These are phyloP conservation scores for Planococcus citri DNA, from an alignment of 1,140 invertebrate genomes.

Conservation along the genomic window DNA sequence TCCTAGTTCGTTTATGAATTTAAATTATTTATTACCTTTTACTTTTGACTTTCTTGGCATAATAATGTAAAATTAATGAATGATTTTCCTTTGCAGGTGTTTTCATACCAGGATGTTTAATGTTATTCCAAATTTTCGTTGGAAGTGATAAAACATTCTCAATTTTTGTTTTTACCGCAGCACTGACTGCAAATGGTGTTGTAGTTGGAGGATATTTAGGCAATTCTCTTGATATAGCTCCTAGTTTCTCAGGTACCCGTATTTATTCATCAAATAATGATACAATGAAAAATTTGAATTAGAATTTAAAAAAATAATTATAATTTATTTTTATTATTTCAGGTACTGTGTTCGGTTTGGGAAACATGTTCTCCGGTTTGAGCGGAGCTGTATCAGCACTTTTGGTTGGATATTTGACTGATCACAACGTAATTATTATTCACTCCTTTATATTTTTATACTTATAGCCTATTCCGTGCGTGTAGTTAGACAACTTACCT, in stretches of 20 bases:
- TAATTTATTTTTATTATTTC: constrained; percentile 27
- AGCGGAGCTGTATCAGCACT: constrained; percentile 74
- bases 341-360: constrained; percentile 73
- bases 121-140: constrained; percentile 54
- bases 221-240: constrained; percentile 79
- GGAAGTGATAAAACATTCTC: constrained; percentile 53
- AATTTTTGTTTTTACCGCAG: constrained; percentile 58
- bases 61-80: not conserved
- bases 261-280: not conserved
- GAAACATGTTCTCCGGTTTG: constrained; percentile 77
- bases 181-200: constrained; percentile 66
- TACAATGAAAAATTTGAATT: constrained; percentile 1
- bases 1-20: too few relatives aligned
- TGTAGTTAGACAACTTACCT: not conserved
- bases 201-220: constrained; percentile 78
- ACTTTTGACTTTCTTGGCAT: too few relatives aligned
- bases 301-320: not conserved
- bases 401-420: constrained; percentile 71
- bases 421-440: constrained; percentile 45
- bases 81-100: constrained; percentile 17
- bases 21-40: too few relatives aligned
- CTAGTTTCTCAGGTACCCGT: constrained; percentile 61
- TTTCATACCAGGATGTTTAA: constrained; percentile 31
- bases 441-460: not conserved
- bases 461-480: not conserved